Conservation (phyloP, 2,113 vertebrate genomes). For the Chionodraco myersi region DNA sequence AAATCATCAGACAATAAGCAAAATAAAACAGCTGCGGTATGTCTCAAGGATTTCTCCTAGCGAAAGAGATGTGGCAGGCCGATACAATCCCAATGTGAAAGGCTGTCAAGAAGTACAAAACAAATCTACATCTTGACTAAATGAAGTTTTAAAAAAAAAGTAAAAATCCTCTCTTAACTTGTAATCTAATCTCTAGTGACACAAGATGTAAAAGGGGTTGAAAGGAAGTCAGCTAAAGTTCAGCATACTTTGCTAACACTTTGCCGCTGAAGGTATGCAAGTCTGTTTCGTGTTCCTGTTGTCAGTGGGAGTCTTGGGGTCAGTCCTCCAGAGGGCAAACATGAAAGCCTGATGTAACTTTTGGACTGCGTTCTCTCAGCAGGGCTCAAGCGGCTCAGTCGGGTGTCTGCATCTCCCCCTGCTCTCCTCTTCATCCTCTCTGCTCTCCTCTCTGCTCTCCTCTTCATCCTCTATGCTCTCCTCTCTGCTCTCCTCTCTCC, state of each 20-base stretch:
- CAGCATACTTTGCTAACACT: constrained; percentile 29
- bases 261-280: constrained; percentile 10
- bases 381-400: constrained; percentile 32
- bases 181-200: background rate
- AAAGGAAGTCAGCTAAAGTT: constrained; percentile 39
- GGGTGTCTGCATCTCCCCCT: constrained; percentile 6
- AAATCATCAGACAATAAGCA: background rate
- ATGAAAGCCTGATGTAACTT: constrained; percentile 68
- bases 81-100: background rate
- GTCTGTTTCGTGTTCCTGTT: constrained; percentile 44
- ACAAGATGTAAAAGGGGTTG: background rate
- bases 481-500: background rate
- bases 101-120: background rate
- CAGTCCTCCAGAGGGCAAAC: constrained; percentile 52
- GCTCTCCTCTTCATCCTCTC: background rate
- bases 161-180: background rate
- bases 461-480: background rate
- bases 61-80: background rate
- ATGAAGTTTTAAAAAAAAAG: background rate
- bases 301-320: constrained; percentile 49
- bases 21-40: background rate
- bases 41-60: background rate
- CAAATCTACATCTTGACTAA: background rate
- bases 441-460: background rate
- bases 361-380: constrained; percentile 49